Evolutionary conservation across 2,888 invertebrate genomes (phyloP).

Genomic region (Tenodera sinensis): DNA sequence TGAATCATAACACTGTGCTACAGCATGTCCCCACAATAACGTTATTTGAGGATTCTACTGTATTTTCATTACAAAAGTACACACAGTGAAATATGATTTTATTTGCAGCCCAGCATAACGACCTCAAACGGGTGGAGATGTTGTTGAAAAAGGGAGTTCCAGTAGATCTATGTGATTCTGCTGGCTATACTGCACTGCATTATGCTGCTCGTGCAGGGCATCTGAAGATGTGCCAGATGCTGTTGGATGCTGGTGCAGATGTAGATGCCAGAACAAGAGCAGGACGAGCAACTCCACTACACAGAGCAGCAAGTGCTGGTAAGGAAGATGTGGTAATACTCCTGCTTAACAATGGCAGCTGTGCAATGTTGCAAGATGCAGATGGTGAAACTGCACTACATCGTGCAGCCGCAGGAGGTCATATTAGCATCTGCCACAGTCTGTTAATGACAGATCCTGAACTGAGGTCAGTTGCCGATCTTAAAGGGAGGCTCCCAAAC

Average conservation of each 20-base stretch:
- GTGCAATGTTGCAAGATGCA: slow-evolving; percentile 61
- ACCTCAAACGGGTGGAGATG: slow-evolving; percentile 59
- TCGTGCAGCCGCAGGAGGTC: slow-evolving; percentile 61
- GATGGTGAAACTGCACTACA: slow-evolving; percentile 81
- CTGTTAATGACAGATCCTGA: slow-evolving; percentile 46
- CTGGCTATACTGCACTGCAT: slow-evolving; percentile 85
- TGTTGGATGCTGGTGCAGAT: slow-evolving; percentile 67
- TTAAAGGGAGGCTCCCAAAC: slow-evolving; percentile 21
- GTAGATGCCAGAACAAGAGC: slow-evolving; percentile 71
- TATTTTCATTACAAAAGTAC: not conserved
- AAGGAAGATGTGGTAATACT: slow-evolving; percentile 62
- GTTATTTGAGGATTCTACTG: too few relatives aligned
- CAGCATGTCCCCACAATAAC: too few relatives aligned
- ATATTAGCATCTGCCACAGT: slow-evolving; percentile 47
- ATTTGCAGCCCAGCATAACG: slow-evolving; percentile 68
- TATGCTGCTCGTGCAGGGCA: slow-evolving; percentile 84
- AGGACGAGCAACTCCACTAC: slow-evolving; percentile 75
- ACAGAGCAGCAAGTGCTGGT: slow-evolving; percentile 75
- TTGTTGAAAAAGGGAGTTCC: slow-evolving; percentile 56
- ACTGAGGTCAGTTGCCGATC: slow-evolving; percentile 37
- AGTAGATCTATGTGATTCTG: slow-evolving; percentile 63
- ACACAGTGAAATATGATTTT: not conserved
- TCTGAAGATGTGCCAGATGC: slow-evolving; percentile 61
- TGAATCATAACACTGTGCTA: too few relatives aligned
- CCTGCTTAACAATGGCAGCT: slow-evolving; percentile 61